Percentiles rank a stretch among this genome's conserved stretches.
These are phyloP conservation scores for Phyllostomus hastatus DNA, from an alignment of 2,113 vertebrate species.

Conservation along the genomic window DNA sequence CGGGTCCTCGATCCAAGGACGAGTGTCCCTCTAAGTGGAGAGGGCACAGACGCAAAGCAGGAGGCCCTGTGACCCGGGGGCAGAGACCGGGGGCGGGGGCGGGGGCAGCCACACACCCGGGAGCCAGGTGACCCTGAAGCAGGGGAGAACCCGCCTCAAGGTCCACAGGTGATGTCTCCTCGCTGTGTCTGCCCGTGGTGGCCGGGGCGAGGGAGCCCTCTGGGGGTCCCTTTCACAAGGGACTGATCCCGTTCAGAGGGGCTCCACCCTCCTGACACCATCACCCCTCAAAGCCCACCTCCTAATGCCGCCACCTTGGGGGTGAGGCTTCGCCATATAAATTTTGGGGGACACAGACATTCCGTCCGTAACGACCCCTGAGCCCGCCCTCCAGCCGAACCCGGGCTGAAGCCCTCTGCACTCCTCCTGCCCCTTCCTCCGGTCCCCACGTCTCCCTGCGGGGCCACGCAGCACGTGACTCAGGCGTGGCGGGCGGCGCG, in stretches of 20 bases:
- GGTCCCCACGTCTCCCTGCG: fast-evolving
- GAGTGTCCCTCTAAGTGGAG: not conserved
- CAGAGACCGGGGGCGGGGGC: not conserved
- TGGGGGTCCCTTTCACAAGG: not conserved
- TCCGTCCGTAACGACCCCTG: fast-evolving
- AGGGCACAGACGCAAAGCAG: no score
- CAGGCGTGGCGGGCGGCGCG: fast-evolving
- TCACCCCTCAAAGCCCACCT: no score
- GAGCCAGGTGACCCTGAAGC: not conserved
- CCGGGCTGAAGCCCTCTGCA: fast-evolving
- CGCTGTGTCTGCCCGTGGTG: fast-evolving
- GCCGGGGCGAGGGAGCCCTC: not conserved
- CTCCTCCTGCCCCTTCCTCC: fast-evolving
- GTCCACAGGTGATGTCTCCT: fast-evolving
- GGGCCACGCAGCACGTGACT: not conserved
- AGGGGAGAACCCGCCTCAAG: not conserved
- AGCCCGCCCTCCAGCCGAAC: fast-evolving
- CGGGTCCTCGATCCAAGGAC: not conserved
- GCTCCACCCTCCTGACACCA: fast-evolving
- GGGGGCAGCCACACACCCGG: not conserved
- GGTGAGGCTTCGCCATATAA: fast-evolving
- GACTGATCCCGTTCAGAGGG: not conserved
- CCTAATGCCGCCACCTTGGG: not conserved
- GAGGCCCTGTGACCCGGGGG: fast-evolving
- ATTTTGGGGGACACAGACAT: no score